Evolutionary conservation across 2,113 vertebrate genomes (phyloP), one percentile per base, ranked within the genome.

Genomic region (Larimichthys polyactis): DNA sequence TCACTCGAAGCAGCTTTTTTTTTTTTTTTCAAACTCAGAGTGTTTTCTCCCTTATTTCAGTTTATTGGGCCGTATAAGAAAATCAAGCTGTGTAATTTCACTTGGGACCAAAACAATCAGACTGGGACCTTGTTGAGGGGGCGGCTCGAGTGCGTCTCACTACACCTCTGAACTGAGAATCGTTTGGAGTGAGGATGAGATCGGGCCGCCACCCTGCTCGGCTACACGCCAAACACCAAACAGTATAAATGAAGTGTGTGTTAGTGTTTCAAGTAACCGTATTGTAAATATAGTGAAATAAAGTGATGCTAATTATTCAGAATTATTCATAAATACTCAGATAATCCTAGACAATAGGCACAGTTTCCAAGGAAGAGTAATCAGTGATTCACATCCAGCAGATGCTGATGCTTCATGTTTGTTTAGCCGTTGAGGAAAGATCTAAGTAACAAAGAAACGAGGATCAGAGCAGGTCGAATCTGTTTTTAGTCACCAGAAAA

Each of bases 301-400:
- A 67, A 68, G 6, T 16, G 49, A 58, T 54, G 52, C 58, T 81
- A 71, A 80, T 86, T 88, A 73, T 73, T 77, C 29, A 0, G 32
- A 78, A 51, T 79, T 81, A 12, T 83, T 69, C 46, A 44, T 66
- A 63, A 81, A 74, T 63, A 43, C 46, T 22, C 32, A 29, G 85
- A 63, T 74, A 62, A 83, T 75, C 78, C 67, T 85, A 59, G 58
- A 76, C 78, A 70, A 60, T 74, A 73, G 77, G 57, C 71, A 22
- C 22, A 15, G 1, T 83, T 63, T 72, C 76, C 59, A 20, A 59
- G 19, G 71, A 40, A 40, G 75, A 82, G 49, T 84, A 72, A 81
- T 82, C 75, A 78, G 36, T 64, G 83, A 88, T 86, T 81, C 83
- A 86, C 77, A 86, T 78, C 84, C 43, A 75, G 76, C 75, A 84